phyloP scores from a whole-genome alignment of 2,113 vertebrate species.

The Eulacestoma nigropectus region DNA sequence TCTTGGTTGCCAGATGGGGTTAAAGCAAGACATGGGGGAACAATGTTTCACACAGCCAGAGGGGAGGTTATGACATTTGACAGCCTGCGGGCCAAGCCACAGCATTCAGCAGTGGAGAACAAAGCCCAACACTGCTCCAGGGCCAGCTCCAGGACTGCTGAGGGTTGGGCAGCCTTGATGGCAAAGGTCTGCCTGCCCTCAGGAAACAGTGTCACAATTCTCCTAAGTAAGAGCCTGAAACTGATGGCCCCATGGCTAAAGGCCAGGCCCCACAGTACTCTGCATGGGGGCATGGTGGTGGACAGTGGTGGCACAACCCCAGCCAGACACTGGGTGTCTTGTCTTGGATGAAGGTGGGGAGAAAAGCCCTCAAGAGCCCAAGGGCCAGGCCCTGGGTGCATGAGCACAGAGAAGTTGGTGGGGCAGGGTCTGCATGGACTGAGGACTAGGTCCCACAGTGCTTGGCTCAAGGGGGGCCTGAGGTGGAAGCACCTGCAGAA shows the following conservation, averaged over 20 bases:
- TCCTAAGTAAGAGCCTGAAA: background rate
- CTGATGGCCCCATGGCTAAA: background rate
- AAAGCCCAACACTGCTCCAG: background rate
- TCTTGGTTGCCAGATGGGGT: background rate
- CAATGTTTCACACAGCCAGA: fast-evolving
- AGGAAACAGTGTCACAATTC: background rate
- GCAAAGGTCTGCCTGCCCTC: background rate
- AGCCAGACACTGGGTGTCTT: background rate
- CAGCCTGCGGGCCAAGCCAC: background rate
- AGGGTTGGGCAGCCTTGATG: background rate
- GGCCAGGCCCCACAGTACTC: background rate
- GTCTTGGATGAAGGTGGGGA: background rate
- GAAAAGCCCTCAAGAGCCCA: fast-evolving
- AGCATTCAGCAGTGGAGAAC: background rate
- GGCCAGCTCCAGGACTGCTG: background rate
- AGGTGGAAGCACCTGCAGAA: background rate
- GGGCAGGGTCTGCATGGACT: background rate
- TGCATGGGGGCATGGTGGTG: fast-evolving
- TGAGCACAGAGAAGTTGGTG: background rate
- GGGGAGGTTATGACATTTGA: background rate
- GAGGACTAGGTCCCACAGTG: background rate
- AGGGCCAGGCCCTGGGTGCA: background rate
- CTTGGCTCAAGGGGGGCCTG: background rate
- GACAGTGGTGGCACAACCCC: background rate
- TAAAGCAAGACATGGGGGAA: background rate